phyloP scores from a whole-genome alignment of 2,888 invertebrate species.

The Macaria liturata region DNA sequence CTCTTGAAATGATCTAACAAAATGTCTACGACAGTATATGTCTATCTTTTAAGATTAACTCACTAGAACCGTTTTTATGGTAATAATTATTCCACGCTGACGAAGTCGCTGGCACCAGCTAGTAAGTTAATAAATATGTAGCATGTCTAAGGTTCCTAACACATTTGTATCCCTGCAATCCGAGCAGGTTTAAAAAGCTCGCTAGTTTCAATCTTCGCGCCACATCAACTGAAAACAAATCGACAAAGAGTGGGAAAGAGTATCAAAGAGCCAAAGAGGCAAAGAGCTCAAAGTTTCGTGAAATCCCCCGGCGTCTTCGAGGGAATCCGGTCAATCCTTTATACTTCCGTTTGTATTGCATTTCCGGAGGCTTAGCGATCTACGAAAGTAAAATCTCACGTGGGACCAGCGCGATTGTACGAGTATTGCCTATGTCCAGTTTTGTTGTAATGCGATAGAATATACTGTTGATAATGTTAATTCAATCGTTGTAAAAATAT shows the following conservation, averaged over 20 bases:
- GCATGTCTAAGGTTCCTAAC: too few species aligned
- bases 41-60: too few species aligned
- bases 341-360: conserved; percentile 36
- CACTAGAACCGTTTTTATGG: too few species aligned
- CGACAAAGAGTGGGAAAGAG: conserved; percentile 29
- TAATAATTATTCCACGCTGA: too few species aligned
- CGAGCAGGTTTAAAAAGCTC: not conserved
- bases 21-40: too few species aligned
- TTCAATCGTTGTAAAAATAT: too few species aligned
- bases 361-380: conserved; percentile 31
- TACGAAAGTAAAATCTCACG: conserved; percentile 27
- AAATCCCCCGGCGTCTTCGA: conserved; percentile 20
- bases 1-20: too few species aligned
- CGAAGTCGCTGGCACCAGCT: too few species aligned
- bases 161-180: not conserved
- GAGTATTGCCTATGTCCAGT: not conserved
- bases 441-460: too few species aligned
- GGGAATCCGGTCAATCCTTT: conserved; percentile 31
- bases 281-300: conserved; percentile 21
- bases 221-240: conserved; percentile 21
- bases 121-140: too few species aligned
- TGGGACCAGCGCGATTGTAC: conserved; percentile 6
- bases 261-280: conserved; percentile 25
- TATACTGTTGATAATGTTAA: too few species aligned
- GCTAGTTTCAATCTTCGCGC: conserved; percentile 18